Evolutionary conservation across 2,113 vertebrate species (phyloP).

Genomic region (Chionomys nivalis): DNA sequence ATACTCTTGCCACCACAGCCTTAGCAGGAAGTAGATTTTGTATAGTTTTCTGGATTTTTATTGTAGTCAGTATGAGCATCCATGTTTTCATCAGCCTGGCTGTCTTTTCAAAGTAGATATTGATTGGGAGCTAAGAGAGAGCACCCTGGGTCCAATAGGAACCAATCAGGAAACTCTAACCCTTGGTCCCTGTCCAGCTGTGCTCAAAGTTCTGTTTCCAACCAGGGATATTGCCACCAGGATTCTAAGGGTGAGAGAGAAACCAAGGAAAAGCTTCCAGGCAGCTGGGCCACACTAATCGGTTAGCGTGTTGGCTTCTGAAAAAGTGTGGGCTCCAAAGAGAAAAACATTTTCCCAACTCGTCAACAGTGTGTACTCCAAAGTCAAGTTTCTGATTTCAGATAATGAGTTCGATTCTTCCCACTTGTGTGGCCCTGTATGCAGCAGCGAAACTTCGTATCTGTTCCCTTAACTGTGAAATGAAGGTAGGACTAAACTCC

Average conservation of each 20-base stretch:
- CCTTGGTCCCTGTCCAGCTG: fast-evolving
- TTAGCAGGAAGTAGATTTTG: not conserved
- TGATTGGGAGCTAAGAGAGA: not conserved
- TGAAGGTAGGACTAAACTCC: not conserved
- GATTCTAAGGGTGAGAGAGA: not conserved
- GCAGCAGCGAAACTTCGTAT: not conserved
- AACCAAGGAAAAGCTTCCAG: not conserved
- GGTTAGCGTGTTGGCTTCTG: not conserved
- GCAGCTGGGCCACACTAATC: not conserved
- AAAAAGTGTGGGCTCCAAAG: not conserved
- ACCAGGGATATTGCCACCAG: not conserved
- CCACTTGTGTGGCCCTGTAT: not conserved
- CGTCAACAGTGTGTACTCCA: not conserved
- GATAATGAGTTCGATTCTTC: not conserved
- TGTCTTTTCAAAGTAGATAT: not conserved
- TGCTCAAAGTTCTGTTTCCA: not conserved
- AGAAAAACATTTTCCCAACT: not conserved
- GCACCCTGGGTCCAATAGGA: not conserved
- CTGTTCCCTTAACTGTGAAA: not conserved
- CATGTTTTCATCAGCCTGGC: not conserved
- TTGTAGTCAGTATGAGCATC: not conserved
- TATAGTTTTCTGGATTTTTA: not conserved
- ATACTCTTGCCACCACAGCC: not conserved
- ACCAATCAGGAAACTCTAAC: not conserved
- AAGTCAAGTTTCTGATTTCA: not conserved